phyloP scores from a whole-genome alignment of 2,888 invertebrate genomes.

The Rhagium mordax region DNA sequence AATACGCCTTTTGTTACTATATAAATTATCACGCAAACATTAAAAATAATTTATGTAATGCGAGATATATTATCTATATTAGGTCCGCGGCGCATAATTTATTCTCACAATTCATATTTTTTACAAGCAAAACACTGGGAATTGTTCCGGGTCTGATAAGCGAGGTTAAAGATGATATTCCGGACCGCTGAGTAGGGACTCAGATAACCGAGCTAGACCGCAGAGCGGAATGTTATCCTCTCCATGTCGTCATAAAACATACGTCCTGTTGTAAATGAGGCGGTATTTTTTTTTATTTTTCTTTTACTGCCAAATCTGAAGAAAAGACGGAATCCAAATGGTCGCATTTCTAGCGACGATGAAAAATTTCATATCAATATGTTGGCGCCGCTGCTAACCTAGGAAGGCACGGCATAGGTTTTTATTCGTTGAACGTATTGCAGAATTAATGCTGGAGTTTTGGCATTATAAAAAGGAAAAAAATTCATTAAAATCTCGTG shows the following conservation, averaged over 20 bases:
- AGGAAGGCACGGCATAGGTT: no score
- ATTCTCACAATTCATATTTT: not conserved
- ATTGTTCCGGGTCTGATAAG: conserved; percentile 11
- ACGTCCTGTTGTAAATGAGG: conserved; percentile 4
- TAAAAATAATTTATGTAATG: not conserved
- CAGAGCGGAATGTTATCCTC: conserved; percentile 7
- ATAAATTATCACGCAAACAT: no score
- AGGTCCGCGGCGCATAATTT: not conserved
- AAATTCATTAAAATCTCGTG: no score
- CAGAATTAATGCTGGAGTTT: no score
- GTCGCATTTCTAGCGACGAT: not conserved
- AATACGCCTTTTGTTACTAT: no score
- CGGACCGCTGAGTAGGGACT: conserved; percentile 6
- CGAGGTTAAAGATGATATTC: conserved; percentile 20
- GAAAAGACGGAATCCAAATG: not conserved
- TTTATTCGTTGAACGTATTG: no score
- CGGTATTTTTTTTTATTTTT: not conserved
- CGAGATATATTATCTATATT: not conserved
- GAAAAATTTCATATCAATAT: not conserved
- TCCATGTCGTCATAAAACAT: conserved; percentile 6
- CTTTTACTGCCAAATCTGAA: not conserved
- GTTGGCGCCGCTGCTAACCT: not conserved
- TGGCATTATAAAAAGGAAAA: no score
- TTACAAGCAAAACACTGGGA: conserved; percentile 10
- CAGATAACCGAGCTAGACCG: conserved; percentile 8